phyloP scores from a whole-genome alignment of 2,888 invertebrate species.

The Eilema sororculum region DNA sequence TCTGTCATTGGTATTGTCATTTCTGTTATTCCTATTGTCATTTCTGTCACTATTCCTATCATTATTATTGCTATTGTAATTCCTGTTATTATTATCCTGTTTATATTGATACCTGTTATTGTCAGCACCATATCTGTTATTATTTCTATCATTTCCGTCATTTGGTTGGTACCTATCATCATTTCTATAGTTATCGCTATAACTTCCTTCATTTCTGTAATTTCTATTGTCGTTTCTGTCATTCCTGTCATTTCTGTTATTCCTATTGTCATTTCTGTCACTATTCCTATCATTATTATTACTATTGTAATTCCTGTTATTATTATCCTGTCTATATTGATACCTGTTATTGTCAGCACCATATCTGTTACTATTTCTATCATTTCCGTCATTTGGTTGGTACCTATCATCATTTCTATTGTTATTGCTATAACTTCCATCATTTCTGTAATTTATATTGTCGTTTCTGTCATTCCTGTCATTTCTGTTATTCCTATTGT shows the following conservation, averaged over 20 bases:
- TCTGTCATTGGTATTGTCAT: not conserved
- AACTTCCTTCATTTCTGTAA: not conserved
- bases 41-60: not conserved
- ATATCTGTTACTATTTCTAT: too few relatives aligned
- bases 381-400: too few relatives aligned
- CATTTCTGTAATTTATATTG: not conserved
- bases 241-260: not conserved
- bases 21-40: not conserved
- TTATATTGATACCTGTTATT: too few relatives aligned
- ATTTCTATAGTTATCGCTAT: not conserved
- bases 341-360: too few relatives aligned
- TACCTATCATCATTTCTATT: too few relatives aligned
- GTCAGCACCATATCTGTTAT: too few relatives aligned
- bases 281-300: not conserved
- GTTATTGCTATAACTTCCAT: not conserved
- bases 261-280: not conserved
- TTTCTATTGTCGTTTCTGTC: conserved; percentile 2
- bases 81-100: not conserved
- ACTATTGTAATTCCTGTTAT: not conserved
- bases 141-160: too few relatives aligned
- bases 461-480: too few relatives aligned
- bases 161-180: too few relatives aligned
- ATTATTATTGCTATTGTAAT: not conserved
- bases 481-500: too few relatives aligned
- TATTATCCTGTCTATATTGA: too few relatives aligned